Evolutionary conservation across 1,140 invertebrate species (phyloP), one percentile per base, ranked within the genome.

Genomic region (Drosophila sulfurigaster): DNA sequence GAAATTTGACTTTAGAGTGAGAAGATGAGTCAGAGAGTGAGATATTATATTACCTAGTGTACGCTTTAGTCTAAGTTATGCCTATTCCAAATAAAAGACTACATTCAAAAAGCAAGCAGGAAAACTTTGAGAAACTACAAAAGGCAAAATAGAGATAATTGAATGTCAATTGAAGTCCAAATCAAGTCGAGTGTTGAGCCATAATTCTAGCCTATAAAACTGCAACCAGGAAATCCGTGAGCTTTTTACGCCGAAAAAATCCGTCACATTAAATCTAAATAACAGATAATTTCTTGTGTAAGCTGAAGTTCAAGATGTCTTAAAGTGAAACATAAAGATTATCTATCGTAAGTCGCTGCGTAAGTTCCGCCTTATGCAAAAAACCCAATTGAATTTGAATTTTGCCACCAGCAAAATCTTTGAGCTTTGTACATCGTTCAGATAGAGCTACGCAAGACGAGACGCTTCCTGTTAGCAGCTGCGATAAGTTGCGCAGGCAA

Each of bases 1-100:
- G 77, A 20, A 88, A 79, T 41, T 66, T 87, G n/a, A 71, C 46
- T 15, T 13, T 85, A 56, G 8, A 11, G 5, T 25, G 32, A 5
- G 30, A 51, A 25, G 20, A 4, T 3, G 20, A 25, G 20, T 25
- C 20, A 25, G 11, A 5, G 43, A 30, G 41, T 1, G 0, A 46
- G 43, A 48, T 25, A 25, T 20, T 20, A 20, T 20, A 20, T 45
- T 48, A 15, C 5, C 25, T 64, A 60, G 35, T 7, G 1, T 69
- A 6, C 54, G 30, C 28, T 16, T 25, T 41, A 62, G 11, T 6
- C 20, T 48, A 48, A 64, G 41, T 46, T 4, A 38, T 32, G n/a
- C 2, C 15, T 13, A 43, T 32, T 51, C 8, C 4, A 2, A 16
- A 30, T n/a, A 51, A 30, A 8, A 54, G 11, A 10, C 41, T 15